These are phyloP conservation scores for Panopea generosa DNA, from an alignment of 2,888 invertebrate genomes.

Conservation along the genomic window DNA sequence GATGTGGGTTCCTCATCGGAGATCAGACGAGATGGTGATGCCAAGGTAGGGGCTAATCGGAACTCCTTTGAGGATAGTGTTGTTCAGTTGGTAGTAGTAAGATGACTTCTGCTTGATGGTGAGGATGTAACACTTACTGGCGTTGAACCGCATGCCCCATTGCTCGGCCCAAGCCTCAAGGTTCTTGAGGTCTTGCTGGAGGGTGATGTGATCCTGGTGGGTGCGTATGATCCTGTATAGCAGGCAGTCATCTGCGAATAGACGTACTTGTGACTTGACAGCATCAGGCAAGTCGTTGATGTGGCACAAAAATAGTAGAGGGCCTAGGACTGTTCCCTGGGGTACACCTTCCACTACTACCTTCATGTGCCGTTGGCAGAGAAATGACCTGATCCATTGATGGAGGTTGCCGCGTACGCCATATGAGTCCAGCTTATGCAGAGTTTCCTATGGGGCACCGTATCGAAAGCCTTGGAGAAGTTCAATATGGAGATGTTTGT, in stretches of 20 bases:
- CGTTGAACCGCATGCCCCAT: constrained; percentile 31
- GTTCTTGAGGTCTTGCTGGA: constrained; percentile 14
- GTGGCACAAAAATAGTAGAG: constrained; percentile 2
- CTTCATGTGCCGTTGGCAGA: neutral
- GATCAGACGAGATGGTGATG: constrained; percentile 35
- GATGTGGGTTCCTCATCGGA: constrained; percentile 46
- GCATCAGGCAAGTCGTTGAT: constrained; percentile 11
- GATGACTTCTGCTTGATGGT: constrained; percentile 13
- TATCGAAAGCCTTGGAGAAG: constrained; percentile 33
- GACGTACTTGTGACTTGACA: neutral
- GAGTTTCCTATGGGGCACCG: constrained; percentile 24
- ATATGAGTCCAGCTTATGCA: constrained; percentile 20
- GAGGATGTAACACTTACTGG: constrained; percentile 22
- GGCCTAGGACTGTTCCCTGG: constrained; percentile 2
- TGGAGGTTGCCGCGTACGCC: constrained; percentile 8
- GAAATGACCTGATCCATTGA: neutral
- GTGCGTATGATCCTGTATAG: neutral
- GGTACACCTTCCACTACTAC: constrained; percentile 8
- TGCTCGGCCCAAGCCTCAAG: constrained; percentile 13
- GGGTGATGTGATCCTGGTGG: constrained; percentile 2
- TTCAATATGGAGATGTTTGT: constrained; percentile 22
- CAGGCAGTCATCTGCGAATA: constrained; percentile 14
- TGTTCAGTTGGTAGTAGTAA: constrained; percentile 28
- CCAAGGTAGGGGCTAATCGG: constrained; percentile 41
- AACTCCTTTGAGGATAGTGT: constrained; percentile 36